Evolutionary conservation across 2,113 vertebrate genomes (phyloP).

Genomic region (Colaptes auratus): DNA sequence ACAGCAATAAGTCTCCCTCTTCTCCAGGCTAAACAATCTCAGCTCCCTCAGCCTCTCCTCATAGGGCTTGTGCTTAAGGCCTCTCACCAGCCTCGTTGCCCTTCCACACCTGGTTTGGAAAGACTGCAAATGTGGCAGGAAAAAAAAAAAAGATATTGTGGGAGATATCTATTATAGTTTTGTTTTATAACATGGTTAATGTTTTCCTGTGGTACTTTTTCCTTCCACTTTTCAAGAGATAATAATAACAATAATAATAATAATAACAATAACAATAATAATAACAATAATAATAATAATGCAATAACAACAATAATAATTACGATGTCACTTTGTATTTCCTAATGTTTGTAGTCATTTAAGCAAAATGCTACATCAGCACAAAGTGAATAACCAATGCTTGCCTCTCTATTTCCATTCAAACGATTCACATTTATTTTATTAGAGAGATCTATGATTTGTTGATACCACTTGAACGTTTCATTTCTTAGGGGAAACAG

Average conservation of each 20-base stretch:
- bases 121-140: background rate
- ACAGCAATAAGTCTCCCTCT: too few relatives aligned
- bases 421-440: background rate
- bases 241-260: too few relatives aligned
- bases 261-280: too few relatives aligned
- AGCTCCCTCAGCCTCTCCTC: too few relatives aligned
- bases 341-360: background rate
- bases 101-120: background rate
- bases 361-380: background rate
- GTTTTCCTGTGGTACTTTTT: background rate
- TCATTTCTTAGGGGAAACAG: background rate
- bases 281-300: background rate
- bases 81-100: too few relatives aligned
- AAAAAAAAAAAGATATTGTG: background rate
- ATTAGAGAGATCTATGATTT: constrained; percentile 2
- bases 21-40: too few relatives aligned
- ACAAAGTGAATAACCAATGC: background rate
- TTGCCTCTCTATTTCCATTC: background rate
- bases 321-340: background rate
- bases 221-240: background rate
- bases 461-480: background rate
- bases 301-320: too few relatives aligned
- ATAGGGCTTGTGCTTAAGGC: too few relatives aligned
- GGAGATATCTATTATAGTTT: background rate
- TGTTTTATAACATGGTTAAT: background rate